phyloP scores from a whole-genome alignment of 2,888 invertebrate genomes.

The Platycheirus albimanus region DNA sequence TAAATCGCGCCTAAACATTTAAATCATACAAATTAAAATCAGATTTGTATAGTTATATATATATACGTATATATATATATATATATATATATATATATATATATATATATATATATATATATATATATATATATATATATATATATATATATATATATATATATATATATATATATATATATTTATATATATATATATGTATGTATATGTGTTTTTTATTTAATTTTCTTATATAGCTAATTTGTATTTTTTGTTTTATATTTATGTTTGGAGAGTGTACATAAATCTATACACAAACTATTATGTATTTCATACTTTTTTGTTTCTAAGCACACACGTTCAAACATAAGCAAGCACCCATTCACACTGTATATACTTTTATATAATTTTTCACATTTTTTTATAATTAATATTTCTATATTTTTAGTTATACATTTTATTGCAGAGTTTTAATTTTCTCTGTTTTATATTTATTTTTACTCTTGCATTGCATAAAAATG shows the following conservation, averaged over 20 bases:
- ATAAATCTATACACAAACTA: slow-evolving; percentile 28
- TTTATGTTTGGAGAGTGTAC: slow-evolving; percentile 13
- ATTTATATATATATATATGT: neutral
- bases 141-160: slow-evolving; percentile 16
- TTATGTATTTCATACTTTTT: slow-evolving; percentile 22
- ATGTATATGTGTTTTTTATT: slow-evolving; percentile 5
- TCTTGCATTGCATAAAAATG: slow-evolving; percentile 6
- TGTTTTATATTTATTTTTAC: slow-evolving; percentile 27
- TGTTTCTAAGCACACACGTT: slow-evolving; percentile 37
- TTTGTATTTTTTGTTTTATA: slow-evolving; percentile 41
- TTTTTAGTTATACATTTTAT: slow-evolving; percentile 9
- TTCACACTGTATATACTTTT: slow-evolving; percentile 30
- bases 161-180: slow-evolving; percentile 11
- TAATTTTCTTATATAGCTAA: slow-evolving; percentile 40
- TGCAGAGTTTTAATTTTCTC: slow-evolving; percentile 39
- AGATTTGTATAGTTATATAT: slow-evolving; percentile 28
- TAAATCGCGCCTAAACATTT: slow-evolving; percentile 21
- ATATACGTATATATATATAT: neutral
- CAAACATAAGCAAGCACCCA: slow-evolving; percentile 25
- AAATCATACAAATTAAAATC: slow-evolving; percentile 29
- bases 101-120: neutral
- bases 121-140: neutral
- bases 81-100: neutral
- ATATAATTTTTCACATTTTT: slow-evolving; percentile 19
- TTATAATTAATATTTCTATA: slow-evolving; percentile 46